These are phyloP conservation scores for Apodemia hepburni DNA, from an alignment of 2,888 invertebrate species.

Conservation along the genomic window DNA sequence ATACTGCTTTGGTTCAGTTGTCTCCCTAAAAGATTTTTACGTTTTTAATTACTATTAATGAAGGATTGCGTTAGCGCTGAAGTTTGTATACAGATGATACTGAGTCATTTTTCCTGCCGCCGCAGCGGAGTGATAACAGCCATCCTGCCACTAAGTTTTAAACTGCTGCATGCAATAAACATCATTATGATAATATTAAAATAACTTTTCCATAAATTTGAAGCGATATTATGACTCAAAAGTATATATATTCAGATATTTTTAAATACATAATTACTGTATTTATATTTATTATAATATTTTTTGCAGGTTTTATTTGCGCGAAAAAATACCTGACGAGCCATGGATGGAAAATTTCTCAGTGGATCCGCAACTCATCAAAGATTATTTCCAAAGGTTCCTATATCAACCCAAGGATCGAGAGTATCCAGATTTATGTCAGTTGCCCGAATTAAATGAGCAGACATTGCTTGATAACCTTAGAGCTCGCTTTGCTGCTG, in stretches of 20 bases:
- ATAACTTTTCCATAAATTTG: conserved; percentile 42
- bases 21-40: conserved; percentile 7
- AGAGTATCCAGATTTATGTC: conserved; percentile 97
- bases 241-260: conserved; percentile 50
- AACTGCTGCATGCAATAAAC: conserved; percentile 38
- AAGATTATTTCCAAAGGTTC: conserved; percentile 95
- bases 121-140: conserved; percentile 59
- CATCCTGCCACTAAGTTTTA: conserved; percentile 61
- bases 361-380: conserved; percentile 94
- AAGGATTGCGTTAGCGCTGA: conserved; percentile 42
- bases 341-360: conserved; percentile 94
- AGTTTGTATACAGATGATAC: conserved; percentile 60
- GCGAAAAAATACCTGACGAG: conserved; percentile 91
- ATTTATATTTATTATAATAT: conserved; percentile 21
- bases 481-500: conserved; percentile 91
- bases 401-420: conserved; percentile 95
- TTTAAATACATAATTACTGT: background rate
- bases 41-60: conserved; percentile 36
- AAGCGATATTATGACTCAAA: conserved; percentile 55
- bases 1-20: conserved; percentile 23
- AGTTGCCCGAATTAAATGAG: conserved; percentile 96
- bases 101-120: conserved; percentile 75
- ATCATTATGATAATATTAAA: conserved; percentile 43
- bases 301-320: conserved; percentile 87
- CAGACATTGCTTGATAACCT: conserved; percentile 95